Evolutionary conservation across 2,888 invertebrate genomes (phyloP), one percentile per base, ranked within the genome.

Genomic region (Nemotelus nigrinus): DNA sequence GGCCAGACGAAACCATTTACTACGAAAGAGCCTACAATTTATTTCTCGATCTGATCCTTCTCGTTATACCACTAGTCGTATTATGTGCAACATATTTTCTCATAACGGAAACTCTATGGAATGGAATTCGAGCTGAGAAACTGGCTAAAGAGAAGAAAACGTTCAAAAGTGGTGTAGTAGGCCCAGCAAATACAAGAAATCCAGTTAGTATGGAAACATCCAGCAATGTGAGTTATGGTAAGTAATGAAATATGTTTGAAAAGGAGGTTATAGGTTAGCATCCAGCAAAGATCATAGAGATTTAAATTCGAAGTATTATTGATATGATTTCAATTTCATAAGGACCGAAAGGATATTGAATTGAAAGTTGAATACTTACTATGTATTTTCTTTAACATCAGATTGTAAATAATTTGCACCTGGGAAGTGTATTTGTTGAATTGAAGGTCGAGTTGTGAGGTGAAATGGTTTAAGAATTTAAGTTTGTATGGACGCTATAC

Each of bases 1-100:
- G 91, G 91, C 89, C 90, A 3, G 86, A 86, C 60, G 84, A 87
- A 64, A 87, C 88, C 58, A 87, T 89, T 67, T 93, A 94, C 83
- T 84, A 83, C 58, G 95, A 95, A 79, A 88, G 89, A 78, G 89
- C 88, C 4, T 93, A 91, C 85, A 92, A 90, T 81, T 85, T 92
- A 58, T 88, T 91, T 80, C 85, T 93, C 81, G 92, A 92, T 82
- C 86, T 90, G 0, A 87, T 92, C 50, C 87, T 94, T 47, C 88
- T 94, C 39, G 88, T 93, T 0, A 84, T 93, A 78, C 93, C 93
- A 0, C 85, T 93, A 58, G 82, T 91, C 58, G 89, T 92, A 64
- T 89, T 94, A 86, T 89, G 89, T 41, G 87, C 89, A 41, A 91
- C 92, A n/a, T 93, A 93, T 82, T 89, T 89, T 25, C 86, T 91